A percentile compares a stretch with the other conserved stretches of the same genome.
These are phyloP conservation scores for Eucidaris tribuloides DNA, from an alignment of 35 echinoderm and acorn worm genomes.

Conservation along the genomic window DNA sequence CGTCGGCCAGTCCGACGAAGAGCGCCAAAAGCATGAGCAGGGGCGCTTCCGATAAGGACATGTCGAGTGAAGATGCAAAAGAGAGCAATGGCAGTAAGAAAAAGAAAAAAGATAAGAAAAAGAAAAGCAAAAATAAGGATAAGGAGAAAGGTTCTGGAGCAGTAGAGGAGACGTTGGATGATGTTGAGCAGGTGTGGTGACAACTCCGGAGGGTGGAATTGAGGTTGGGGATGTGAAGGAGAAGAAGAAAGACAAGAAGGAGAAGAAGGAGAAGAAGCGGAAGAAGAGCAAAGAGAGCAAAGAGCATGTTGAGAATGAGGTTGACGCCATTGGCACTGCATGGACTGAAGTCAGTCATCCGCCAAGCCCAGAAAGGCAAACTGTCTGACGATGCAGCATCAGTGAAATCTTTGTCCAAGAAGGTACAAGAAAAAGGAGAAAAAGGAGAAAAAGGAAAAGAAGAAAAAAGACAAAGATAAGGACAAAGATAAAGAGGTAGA, in stretches of 20 bases:
- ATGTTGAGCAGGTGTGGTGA: not conserved
- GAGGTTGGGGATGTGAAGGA: not conserved
- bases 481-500: not conserved
- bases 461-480: not conserved
- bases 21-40: not conserved
- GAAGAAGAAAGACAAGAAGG: slow-evolving; percentile 12
- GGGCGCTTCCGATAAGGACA: not conserved
- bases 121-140: slow-evolving; percentile 19
- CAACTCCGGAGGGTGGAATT: not conserved
- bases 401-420: not conserved
- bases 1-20: slow-evolving; percentile 7
- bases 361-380: too few species aligned
- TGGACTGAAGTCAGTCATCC: not conserved
- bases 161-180: not conserved
- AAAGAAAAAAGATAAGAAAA: slow-evolving; percentile 25
- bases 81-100: not conserved
- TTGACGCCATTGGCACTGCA: too few species aligned
- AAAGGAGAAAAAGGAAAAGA: not conserved
- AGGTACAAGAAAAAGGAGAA: slow-evolving; percentile 17
- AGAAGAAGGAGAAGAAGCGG: slow-evolving; percentile 22
- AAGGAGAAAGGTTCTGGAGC: not conserved
- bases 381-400: slow-evolving; percentile 11
- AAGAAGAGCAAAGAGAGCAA: slow-evolving; percentile 5
- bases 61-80: not conserved
- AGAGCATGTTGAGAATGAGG: not conserved